Evolutionary conservation across 2,888 invertebrate genomes (phyloP), one percentile per base, ranked within the genome.

Genomic region (Carterocephalus palaemon): DNA sequence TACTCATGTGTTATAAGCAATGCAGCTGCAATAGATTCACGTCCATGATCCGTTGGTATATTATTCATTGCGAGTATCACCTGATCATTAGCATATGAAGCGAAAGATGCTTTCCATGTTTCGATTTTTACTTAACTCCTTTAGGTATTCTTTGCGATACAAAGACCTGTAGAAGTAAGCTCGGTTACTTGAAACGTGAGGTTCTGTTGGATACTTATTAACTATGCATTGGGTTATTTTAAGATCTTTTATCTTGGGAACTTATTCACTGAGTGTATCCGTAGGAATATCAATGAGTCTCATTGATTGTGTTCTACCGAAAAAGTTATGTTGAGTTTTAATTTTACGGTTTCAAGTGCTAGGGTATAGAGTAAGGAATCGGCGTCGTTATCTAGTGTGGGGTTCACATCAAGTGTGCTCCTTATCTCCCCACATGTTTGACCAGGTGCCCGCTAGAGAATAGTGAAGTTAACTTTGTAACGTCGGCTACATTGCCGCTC

Each of bases 381-480:
- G 40, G 40, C 70, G 57, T 57, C 53, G 66, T 79, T 84, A 83
- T 83, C 83, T 76, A n/a, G n/a, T n/a, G 64, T 64, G 53, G 57
- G 70, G 72, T 71, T 71, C 72, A 75, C 77, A 82, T 83, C 83
- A 84, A 84, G 86, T 85, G 84, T 72, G 64, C 70, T 57, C 66
- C 74, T 82, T 85, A 84, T 85, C 85, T 70, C 60, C 69, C 73
- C 76, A 71, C 68, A 71, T 86, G 78, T 86, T 86, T 86, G 78
- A 82, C 83, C 85, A 85, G 86, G 85, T 86, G 86, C 70, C 66
- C 59, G 60, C 60, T 57, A 67, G 64, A 71, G 43, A 31, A 31
- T 36, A 43, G 34, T 45, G 43, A 20, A 45, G 37, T 36, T 31
- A 40, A 45, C 43, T 45, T 67, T 66, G 70, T 65, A 69, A 74